Evolutionary conservation across 2,113 vertebrate species (phyloP).

Genomic region (Gymnobelideus leadbeateri): DNA sequence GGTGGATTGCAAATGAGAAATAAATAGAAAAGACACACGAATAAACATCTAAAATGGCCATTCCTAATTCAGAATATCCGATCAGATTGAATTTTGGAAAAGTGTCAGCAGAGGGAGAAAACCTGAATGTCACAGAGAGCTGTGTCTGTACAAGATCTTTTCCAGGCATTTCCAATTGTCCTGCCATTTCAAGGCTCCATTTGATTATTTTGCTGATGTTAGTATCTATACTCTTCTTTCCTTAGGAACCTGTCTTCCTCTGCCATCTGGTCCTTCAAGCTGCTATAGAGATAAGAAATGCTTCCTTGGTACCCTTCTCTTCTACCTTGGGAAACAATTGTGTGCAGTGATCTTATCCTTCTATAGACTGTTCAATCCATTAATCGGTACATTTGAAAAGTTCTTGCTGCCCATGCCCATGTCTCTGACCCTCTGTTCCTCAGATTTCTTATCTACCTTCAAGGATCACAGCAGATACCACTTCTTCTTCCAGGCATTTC

Average conservation of each 20-base stretch:
- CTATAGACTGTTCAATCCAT: background rate
- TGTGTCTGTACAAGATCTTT: background rate
- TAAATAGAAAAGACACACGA: background rate
- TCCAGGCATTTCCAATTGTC: background rate
- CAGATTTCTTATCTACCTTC: background rate
- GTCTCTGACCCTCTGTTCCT: background rate
- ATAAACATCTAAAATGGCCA: background rate
- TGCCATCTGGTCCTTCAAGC: background rate
- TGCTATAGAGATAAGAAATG: background rate
- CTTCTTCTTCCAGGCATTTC: background rate
- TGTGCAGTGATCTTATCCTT: background rate
- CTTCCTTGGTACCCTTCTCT: background rate
- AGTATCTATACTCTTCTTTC: background rate
- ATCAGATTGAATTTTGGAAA: background rate
- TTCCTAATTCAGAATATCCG: background rate
- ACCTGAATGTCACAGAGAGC: background rate
- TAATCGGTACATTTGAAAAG: background rate
- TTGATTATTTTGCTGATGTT: background rate
- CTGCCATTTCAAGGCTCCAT: background rate
- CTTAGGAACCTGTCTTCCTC: background rate
- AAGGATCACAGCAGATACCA: background rate
- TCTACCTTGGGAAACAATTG: background rate
- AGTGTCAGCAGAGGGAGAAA: background rate
- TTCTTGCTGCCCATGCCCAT: background rate
- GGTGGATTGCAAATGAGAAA: background rate